phyloP scores from a whole-genome alignment of 2,797 vertebrate genomes.

The Thaleichthys pacificus region DNA sequence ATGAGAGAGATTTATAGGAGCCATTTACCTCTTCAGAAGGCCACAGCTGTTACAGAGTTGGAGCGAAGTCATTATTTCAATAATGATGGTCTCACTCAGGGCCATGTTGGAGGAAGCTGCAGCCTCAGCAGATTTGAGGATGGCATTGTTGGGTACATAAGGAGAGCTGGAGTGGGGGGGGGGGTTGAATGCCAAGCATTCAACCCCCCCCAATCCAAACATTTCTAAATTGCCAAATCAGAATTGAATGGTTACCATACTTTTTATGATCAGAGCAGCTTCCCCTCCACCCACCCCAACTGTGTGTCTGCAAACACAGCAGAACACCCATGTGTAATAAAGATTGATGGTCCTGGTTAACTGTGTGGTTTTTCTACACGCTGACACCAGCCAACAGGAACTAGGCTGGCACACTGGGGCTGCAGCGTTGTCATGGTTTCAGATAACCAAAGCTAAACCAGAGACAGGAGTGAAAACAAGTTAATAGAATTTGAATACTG shows the following conservation, averaged over 20 bases:
- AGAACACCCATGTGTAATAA: neutral
- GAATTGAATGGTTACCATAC: neutral
- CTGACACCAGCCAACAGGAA: neutral
- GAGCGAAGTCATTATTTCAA: constrained; percentile 67
- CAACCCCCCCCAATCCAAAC: no score
- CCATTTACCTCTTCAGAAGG: constrained; percentile 68
- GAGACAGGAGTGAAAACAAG: neutral
- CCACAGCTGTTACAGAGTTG: constrained; percentile 69
- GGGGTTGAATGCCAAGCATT: neutral
- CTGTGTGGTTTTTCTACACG: neutral
- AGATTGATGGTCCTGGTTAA: neutral
- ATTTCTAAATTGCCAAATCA: neutral
- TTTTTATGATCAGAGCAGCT: neutral
- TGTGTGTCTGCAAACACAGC: neutral
- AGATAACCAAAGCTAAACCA: neutral
- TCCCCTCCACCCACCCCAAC: neutral
- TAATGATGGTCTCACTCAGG: constrained; percentile 58
- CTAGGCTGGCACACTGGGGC: neutral
- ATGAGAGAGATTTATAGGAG: constrained; percentile 62
- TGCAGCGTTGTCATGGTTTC: neutral
- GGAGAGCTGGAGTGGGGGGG: neutral
- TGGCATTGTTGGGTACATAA: neutral
- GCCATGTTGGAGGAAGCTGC: constrained; percentile 21
- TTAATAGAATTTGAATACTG: neutral
- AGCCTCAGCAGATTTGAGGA: neutral